phyloP scores from a whole-genome alignment of 2,888 invertebrate species.

The Cactoblastis cactorum region DNA sequence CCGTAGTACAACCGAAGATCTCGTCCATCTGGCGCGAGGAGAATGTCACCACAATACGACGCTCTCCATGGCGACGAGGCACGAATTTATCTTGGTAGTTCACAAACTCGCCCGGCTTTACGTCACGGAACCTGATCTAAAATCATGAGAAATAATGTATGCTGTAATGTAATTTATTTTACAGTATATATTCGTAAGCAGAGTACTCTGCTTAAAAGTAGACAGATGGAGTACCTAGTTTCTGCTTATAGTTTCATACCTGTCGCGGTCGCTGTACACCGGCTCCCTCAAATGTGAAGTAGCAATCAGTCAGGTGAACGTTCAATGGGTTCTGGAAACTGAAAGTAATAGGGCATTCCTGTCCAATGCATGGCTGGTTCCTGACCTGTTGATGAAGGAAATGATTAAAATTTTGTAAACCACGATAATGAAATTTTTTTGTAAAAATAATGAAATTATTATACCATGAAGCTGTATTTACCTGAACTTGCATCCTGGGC shows the following conservation, averaged over 20 bases:
- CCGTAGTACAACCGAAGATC: constrained; percentile 78
- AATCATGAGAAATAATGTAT: constrained; percentile 20
- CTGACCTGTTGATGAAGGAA: constrained; percentile 47
- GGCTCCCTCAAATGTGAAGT: constrained; percentile 84
- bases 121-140: constrained; percentile 78
- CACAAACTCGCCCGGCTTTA: constrained; percentile 81
- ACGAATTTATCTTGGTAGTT: constrained; percentile 80
- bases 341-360: constrained; percentile 76
- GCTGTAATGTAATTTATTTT: too few relatives aligned
- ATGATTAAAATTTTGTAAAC: constrained; percentile 1
- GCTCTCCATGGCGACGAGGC: constrained; percentile 79
- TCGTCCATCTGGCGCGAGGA: constrained; percentile 83
- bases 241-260: constrained; percentile 42
- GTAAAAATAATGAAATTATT: background rate
- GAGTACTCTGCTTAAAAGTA: too few relatives aligned
- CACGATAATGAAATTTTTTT: background rate
- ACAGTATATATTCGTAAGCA: too few relatives aligned
- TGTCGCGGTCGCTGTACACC: constrained; percentile 82
- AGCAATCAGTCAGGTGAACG: constrained; percentile 81
- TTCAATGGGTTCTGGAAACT: constrained; percentile 85
- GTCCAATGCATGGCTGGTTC: constrained; percentile 71
- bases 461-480: constrained; percentile 32
- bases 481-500: constrained; percentile 83
- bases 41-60: constrained; percentile 83
- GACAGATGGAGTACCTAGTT: background rate